phyloP scores from a whole-genome alignment of 2,113 vertebrate species.

The Phyllopteryx taeniolatus region DNA sequence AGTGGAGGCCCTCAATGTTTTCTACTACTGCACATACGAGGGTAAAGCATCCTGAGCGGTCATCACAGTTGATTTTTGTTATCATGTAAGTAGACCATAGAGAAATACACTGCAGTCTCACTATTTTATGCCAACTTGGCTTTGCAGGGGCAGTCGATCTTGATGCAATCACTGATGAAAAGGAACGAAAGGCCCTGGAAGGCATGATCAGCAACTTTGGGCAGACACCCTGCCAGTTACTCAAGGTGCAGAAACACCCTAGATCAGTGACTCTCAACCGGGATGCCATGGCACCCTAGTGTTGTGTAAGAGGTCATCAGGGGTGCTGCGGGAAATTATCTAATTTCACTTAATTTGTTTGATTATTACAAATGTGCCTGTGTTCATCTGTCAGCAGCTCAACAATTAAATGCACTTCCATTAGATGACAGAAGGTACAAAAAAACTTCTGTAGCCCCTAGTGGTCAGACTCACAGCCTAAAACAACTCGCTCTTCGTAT shows the following conservation, averaged over 20 bases:
- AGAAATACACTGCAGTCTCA: background rate
- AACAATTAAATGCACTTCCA: background rate
- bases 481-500: too few species aligned
- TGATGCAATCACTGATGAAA: conserved; percentile 93
- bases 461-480: too few species aligned
- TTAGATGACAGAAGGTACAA: background rate
- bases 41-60: conserved; percentile 36
- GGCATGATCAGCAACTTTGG: conserved; percentile 99
- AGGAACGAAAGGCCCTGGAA: conserved; percentile 94
- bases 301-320: background rate
- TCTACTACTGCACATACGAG: conserved; percentile 93
- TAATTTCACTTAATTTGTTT: background rate
- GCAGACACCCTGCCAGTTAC: conserved; percentile 93
- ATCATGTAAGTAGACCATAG: background rate
- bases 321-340: background rate
- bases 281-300: background rate
- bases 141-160: conserved; percentile 90
- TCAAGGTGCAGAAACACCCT: conserved; percentile 78
- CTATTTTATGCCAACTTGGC: background rate
- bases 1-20: conserved; percentile 92
- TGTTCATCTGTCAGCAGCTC: background rate
- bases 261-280: background rate
- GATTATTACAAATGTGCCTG: background rate
- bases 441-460: background rate
- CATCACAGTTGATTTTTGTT: background rate